A percentile compares a stretch with the other conserved stretches of the same genome.
phyloP scores from a whole-genome alignment of 2,888 invertebrate genomes.

The Physocephala rufipes region DNA sequence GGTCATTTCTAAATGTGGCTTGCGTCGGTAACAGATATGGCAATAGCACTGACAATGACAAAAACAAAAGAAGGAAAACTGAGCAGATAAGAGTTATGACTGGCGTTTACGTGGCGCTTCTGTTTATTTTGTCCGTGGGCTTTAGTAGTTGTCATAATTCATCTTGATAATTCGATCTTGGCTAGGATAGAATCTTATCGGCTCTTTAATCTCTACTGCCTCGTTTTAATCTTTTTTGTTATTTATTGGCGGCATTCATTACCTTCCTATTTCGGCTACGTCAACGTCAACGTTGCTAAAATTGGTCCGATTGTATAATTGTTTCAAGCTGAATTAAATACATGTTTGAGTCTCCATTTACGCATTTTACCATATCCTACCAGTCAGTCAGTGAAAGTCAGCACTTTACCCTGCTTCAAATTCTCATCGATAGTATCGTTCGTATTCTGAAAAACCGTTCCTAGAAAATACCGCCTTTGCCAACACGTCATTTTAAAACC shows the following conservation, averaged over 20 bases:
- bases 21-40: no score
- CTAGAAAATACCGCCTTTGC: not conserved
- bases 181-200: conserved; percentile 12
- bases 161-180: conserved; percentile 17
- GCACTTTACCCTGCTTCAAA: conserved; percentile 32
- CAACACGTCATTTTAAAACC: no score
- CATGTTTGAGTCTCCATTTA: not conserved
- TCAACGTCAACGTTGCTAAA: conserved; percentile 45
- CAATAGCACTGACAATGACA: not conserved
- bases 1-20: not conserved
- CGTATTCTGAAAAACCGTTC: no score
- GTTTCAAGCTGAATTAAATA: conserved; percentile 38
- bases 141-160: conserved; percentile 26
- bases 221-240: conserved; percentile 26
- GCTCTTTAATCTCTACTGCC: not conserved
- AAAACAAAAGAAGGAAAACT: not conserved
- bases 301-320: conserved; percentile 39
- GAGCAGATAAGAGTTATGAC: conserved; percentile 20
- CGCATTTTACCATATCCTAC: not conserved
- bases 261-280: not conserved
- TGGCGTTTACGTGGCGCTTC: conserved; percentile 19
- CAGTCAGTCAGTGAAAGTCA: conserved; percentile 32
- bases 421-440: not conserved
- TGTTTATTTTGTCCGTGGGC: conserved; percentile 12
- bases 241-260: not conserved